Evolutionary conservation across 1,140 invertebrate species (phyloP).

Genomic region (Drosophila kepulauana): DNA sequence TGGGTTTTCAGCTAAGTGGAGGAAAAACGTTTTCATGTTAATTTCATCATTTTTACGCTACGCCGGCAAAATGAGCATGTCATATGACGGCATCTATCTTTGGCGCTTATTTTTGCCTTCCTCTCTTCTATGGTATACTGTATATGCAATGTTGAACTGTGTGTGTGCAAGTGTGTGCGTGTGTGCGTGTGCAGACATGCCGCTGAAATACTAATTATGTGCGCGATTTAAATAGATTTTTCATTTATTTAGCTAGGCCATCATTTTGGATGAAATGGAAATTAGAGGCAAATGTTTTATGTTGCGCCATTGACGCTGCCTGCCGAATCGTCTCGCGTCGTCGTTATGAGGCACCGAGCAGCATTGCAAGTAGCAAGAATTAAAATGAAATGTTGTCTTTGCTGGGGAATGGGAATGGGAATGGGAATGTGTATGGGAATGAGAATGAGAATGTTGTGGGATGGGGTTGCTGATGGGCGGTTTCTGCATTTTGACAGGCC

Average conservation of each 20-base stretch:
- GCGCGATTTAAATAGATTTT: constrained; percentile 84
- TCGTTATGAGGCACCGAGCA: constrained; percentile 2
- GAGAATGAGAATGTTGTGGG: constrained; percentile 1
- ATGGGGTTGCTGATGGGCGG: constrained; percentile 29
- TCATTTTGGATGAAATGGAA: constrained; percentile 79
- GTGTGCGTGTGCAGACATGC: constrained; percentile 61
- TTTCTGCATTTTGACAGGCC: constrained; percentile 73
- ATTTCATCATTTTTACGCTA: constrained; percentile 80
- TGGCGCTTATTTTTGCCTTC: constrained; percentile 47
- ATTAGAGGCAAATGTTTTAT: constrained; percentile 81
- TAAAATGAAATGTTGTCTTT: background rate
- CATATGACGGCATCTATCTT: constrained; percentile 69
- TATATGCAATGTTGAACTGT: background rate
- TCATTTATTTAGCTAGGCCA: constrained; percentile 82
- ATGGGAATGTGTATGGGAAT: background rate
- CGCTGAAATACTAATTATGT: constrained; percentile 83
- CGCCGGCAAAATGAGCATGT: constrained; percentile 74
- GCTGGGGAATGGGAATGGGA: background rate
- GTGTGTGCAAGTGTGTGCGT: constrained; percentile 28
- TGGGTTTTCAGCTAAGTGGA: constrained; percentile 17
- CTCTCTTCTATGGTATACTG: constrained; percentile 4
- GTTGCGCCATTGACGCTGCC: constrained; percentile 69
- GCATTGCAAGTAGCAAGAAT: background rate
- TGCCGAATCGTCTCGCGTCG: constrained; percentile 10
- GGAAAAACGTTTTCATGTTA: constrained; percentile 64